Percentiles rank a stretch among this genome's conserved stretches.
Conservation (phyloP, 2,888 invertebrate genomes). For the Chesias legatella region DNA sequence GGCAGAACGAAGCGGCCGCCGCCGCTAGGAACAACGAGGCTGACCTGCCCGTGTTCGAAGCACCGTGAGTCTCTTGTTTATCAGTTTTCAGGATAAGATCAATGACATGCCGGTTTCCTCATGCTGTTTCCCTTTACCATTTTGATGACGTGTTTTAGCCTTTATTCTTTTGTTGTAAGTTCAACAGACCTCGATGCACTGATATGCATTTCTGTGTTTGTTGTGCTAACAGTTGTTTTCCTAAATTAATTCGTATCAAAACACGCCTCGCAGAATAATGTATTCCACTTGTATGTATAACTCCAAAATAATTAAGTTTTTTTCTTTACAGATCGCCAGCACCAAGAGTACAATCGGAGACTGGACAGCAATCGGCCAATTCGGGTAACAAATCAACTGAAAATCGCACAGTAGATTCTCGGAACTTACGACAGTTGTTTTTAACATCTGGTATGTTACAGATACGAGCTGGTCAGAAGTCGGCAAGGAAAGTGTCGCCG, state of each 20-base stretch:
- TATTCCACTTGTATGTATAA: no score
- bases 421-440: no score
- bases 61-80: slow-evolving; percentile 50
- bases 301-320: not conserved
- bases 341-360: slow-evolving; percentile 59
- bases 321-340: slow-evolving; percentile 50
- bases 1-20: slow-evolving; percentile 41
- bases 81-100: no score
- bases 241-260: no score
- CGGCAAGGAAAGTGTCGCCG: slow-evolving; percentile 53
- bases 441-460: slow-evolving; percentile 42
- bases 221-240: not conserved
- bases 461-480: slow-evolving; percentile 68
- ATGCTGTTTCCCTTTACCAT: no score
- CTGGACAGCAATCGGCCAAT: slow-evolving; percentile 57
- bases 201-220: no score
- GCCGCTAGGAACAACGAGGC: slow-evolving; percentile 47
- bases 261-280: no score
- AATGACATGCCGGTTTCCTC: no score
- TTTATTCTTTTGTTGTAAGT: no score
- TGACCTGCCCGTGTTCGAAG: slow-evolving; percentile 61
- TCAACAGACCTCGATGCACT: no score
- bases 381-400: slow-evolving; percentile 41
- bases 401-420: no score
- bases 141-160: no score